Conservation (phyloP, 1,140 invertebrate species). For the Ceratitis capitata region DNA sequence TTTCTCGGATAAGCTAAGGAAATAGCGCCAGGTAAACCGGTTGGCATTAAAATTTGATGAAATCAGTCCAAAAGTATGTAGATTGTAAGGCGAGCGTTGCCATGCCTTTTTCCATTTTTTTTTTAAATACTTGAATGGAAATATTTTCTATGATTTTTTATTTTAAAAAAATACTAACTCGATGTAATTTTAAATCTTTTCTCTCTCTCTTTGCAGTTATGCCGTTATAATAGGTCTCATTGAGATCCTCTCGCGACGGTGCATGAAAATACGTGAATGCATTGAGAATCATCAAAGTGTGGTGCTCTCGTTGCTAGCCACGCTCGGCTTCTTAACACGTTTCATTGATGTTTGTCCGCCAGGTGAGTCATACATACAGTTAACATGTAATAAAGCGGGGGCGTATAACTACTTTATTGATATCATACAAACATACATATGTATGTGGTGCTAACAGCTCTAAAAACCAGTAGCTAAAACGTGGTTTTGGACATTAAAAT, state of each 20-base stretch:
- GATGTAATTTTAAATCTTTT: not conserved
- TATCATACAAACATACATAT: not conserved
- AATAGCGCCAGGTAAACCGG: too few species aligned
- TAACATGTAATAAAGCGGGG: too few species aligned
- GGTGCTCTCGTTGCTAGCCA: conserved; percentile 60
- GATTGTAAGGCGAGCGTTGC: too few species aligned
- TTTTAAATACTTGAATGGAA: too few species aligned
- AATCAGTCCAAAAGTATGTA: too few species aligned
- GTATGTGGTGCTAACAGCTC: not conserved
- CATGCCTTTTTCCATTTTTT: too few species aligned
- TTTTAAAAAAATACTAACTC: too few species aligned
- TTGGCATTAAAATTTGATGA: too few species aligned
- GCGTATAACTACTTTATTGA: not conserved
- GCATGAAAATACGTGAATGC: conserved; percentile 61
- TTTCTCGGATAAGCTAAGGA: too few species aligned
- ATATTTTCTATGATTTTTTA: too few species aligned
- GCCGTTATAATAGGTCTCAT: conserved; percentile 61
- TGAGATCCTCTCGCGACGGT: conserved; percentile 58
- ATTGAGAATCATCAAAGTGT: conserved; percentile 61
- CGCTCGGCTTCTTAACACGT: conserved; percentile 60
- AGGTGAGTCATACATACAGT: conserved; percentile 58
- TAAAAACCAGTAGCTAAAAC: not conserved
- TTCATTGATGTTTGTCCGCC: conserved; percentile 62
- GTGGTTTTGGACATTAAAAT: not conserved
- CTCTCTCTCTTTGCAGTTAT: conserved; percentile 50